A percentile compares a stretch with the other conserved stretches of the same genome.
Conservation (phyloP, 2,888 invertebrate species). For the Pristionchus japonicus region DNA sequence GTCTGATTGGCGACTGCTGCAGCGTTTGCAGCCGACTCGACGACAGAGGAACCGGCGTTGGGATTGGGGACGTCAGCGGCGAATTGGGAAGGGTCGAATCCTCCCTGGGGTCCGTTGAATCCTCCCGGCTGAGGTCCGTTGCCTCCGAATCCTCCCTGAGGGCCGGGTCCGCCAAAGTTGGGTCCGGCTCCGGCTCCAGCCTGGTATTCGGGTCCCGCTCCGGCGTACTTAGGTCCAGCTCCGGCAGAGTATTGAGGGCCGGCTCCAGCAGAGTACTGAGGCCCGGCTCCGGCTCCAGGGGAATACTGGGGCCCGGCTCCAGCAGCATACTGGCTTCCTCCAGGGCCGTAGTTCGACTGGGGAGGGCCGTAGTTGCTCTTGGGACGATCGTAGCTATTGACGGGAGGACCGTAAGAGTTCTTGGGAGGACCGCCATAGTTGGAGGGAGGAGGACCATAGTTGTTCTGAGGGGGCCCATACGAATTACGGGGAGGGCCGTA, state of each 20-base stretch:
- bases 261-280: not conserved
- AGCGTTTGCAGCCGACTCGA: not conserved
- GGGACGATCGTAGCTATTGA: not conserved
- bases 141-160: not conserved
- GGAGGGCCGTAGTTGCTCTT: slow-evolving; percentile 10
- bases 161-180: not conserved
- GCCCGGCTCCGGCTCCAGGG: slow-evolving; percentile 17
- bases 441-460: slow-evolving; percentile 13
- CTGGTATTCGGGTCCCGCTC: slow-evolving; percentile 16
- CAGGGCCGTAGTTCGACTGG: not conserved
- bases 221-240: no score
- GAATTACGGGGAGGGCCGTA: not conserved
- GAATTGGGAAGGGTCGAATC: slow-evolving; percentile 24
- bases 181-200: not conserved
- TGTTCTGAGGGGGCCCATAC: slow-evolving; percentile 32
- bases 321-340: slow-evolving; percentile 6
- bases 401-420: not conserved
- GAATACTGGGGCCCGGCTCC: slow-evolving; percentile 38
- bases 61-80: slow-evolving; percentile 35
- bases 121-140: not conserved
- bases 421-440: slow-evolving; percentile 20
- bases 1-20: slow-evolving; percentile 8
- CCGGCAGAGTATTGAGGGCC: no score
- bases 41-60: no score
- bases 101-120: slow-evolving; percentile 27